phyloP scores from a whole-genome alignment of 2,113 vertebrate species.

The Neomonachus schauinslandi region DNA sequence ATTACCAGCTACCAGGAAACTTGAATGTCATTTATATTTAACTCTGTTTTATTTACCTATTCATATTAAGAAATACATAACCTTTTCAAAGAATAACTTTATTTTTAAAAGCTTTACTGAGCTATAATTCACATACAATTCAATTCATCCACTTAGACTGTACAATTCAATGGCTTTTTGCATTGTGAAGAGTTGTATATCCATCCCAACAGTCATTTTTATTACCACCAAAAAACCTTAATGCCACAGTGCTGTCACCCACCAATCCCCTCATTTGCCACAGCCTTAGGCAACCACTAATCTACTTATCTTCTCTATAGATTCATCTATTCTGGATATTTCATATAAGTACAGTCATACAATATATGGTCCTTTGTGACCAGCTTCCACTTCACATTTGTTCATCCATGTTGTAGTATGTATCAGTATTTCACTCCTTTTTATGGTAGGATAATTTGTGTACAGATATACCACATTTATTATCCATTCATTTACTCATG shows the following conservation, averaged over 20 bases:
- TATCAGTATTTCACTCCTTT: background rate
- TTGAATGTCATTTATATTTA: background rate
- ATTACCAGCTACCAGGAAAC: background rate
- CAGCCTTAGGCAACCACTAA: background rate
- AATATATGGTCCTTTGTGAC: background rate
- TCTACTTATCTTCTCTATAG: background rate
- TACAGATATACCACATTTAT: background rate
- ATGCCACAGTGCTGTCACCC: background rate
- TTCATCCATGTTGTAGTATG: background rate
- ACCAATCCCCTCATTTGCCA: background rate
- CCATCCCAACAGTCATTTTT: background rate
- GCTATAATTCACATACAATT: background rate
- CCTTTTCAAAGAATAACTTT: background rate
- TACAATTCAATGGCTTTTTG: background rate
- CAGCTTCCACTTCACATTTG: background rate
- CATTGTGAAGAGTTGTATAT: background rate
- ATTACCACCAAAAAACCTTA: background rate
- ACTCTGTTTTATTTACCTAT: background rate
- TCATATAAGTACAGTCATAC: background rate
- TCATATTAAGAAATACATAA: background rate
- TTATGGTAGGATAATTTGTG: background rate
- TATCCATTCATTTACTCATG: background rate
- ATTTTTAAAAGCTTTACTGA: background rate
- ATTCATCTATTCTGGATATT: background rate
- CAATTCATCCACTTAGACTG: background rate